Evolutionary conservation across 2,888 invertebrate genomes (phyloP).

Genomic region (Malthinus seriepunctatus): DNA sequence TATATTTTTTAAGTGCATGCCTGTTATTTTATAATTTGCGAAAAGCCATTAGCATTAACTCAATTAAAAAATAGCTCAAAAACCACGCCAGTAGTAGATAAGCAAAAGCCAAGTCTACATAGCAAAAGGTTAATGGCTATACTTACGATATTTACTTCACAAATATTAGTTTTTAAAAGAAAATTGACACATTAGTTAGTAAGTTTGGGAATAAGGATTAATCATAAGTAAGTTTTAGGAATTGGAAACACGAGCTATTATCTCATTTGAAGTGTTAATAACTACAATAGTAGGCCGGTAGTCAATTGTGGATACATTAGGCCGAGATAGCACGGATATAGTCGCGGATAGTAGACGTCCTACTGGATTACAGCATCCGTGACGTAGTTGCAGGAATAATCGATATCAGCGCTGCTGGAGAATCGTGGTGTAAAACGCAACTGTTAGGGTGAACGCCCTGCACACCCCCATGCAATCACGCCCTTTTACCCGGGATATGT

Average conservation of each 20-base stretch:
- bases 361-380: slow-evolving; percentile 53
- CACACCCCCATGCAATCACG: slow-evolving; percentile 47
- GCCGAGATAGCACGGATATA: slow-evolving; percentile 38
- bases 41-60: too few relatives aligned
- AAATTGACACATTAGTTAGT: slow-evolving; percentile 8
- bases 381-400: slow-evolving; percentile 54
- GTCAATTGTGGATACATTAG: slow-evolving; percentile 30
- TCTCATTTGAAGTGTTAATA: slow-evolving; percentile 32
- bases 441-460: slow-evolving; percentile 53
- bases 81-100: too few relatives aligned
- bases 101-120: not conserved
- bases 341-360: slow-evolving; percentile 43
- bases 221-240: slow-evolving; percentile 11
- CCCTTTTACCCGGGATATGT: slow-evolving; percentile 42
- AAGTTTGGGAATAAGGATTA: slow-evolving; percentile 4
- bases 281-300: slow-evolving; percentile 28
- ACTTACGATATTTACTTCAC: slow-evolving; percentile 19
- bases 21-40: too few relatives aligned
- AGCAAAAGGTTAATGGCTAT: slow-evolving; percentile 9
- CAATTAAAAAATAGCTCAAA: too few relatives aligned
- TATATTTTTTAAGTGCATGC: too few relatives aligned
- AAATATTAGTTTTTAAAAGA: slow-evolving; percentile 6
- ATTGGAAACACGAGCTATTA: slow-evolving; percentile 32
- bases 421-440: slow-evolving; percentile 44
- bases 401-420: slow-evolving; percentile 53